Percentiles rank a stretch among this genome's conserved stretches.
These are phyloP conservation scores for Cygnus buccinator DNA, from an alignment of 2,113 vertebrate genomes.

Conservation along the genomic window DNA sequence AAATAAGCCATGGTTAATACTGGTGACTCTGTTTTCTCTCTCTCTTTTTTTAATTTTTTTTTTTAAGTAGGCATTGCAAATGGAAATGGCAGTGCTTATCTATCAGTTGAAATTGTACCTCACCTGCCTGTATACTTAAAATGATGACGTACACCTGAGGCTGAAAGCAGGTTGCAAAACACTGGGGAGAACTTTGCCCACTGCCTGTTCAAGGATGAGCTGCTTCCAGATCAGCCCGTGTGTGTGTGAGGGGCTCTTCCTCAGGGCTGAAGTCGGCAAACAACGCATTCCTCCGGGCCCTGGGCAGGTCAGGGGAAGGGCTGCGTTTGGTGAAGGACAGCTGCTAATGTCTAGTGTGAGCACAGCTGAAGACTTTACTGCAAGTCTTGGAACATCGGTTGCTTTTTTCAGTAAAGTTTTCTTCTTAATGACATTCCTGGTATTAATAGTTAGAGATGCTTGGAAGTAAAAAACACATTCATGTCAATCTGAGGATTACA, in stretches of 20 bases:
- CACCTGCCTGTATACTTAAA: neutral
- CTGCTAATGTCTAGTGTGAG: neutral
- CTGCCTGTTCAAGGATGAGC: rapidly evolving
- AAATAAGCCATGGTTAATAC: neutral
- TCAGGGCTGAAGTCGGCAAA: neutral
- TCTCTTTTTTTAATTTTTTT: neutral
- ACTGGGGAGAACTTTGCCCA: neutral
- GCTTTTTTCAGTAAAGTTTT: neutral
- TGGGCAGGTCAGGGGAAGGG: neutral
- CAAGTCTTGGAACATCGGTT: neutral
- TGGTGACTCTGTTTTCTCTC: neutral
- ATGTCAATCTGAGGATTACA: neutral
- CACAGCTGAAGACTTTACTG: neutral
- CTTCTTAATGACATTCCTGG: neutral
- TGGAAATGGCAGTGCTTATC: neutral
- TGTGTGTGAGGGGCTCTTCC: neutral
- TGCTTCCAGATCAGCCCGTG: neutral
- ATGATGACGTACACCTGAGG: rapidly evolving
- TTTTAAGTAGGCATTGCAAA: neutral
- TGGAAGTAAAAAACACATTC: neutral
- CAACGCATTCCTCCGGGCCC: neutral
- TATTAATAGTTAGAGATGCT: neutral
- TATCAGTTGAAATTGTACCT: neutral
- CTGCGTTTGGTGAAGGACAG: neutral
- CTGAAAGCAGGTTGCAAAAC: neutral